Base-by-base conservation (phyloP, 1,140 invertebrate species). In the Zaprionus vittiger region DNA sequence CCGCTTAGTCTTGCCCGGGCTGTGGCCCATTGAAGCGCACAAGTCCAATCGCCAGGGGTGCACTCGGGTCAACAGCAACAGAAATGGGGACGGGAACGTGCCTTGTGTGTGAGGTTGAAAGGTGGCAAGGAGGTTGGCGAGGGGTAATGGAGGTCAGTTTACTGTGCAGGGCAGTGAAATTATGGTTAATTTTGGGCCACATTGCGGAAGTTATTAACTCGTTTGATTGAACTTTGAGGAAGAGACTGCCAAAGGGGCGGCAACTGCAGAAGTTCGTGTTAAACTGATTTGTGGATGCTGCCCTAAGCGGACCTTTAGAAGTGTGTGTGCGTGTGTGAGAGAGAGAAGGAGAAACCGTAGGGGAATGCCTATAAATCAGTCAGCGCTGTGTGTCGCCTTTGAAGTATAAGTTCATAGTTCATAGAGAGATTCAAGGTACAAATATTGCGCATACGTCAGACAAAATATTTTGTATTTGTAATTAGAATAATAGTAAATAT, bases 151-250 rank as follows among this genome's bases (percentile, higher is more conserved):
- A 22, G 81, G 81, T 84, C 81, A 77, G 81, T 80, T 81, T 84
- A 84, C 69, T 69, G 65, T 57, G 74, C 34, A 41, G 37, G 57
- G 64, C 55, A 49, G 62, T 12, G 70, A 70, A 81, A 78, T 84
- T 78, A 84, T 80, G 81, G 81, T 84, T 84, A 84, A 84, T 84
- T 84, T 84, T 62, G 81, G 77, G 78, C 67, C 79, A 82, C 80
- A 70, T 81, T 77, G 81, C 81, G 81, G 81, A 84, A 84, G 81
- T 84, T 84, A 84, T 84, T 84, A 84, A 84, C 81, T 84, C 74
- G 81, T 84, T 78, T 84, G 81, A 84, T 84, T 80, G 81, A 84
- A 84, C 81, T 71, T 84, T 69, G 49, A 65, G 55, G 49, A 67
- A 79, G 78, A 70, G 63, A 72, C 67, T 68, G 74, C 26, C 57